Evolutionary conservation across 1,140 invertebrate genomes (phyloP), one percentile per base, ranked within the genome.

Genomic region (Wiebesia pumilae): DNA sequence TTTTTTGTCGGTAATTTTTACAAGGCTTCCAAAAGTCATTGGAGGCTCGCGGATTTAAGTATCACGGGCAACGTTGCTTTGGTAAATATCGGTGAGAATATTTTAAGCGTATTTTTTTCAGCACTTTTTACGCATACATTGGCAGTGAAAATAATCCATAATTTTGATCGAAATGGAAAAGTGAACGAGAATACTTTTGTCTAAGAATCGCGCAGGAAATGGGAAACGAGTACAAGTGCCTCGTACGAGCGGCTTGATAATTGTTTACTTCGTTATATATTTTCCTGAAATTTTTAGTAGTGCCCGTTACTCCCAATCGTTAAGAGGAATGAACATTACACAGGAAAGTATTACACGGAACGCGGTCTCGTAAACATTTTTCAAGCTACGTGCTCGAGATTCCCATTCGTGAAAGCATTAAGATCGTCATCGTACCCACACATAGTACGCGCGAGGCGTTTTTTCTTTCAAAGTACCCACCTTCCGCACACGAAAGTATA

Each of bases 311-410:
- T 19, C 21, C 54, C 51, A 54, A 80, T 80, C 78, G 54, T 80
- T 80, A 80, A 62, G 47, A 80, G 33, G 78, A 80, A 80, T 65
- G 47, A 40, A 38, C 35, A 27, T 62, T 80, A 80, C 54, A 54
- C 27, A 80, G 27, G 54, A 80, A 80, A 80, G 78, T 54, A 58
- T 80, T 54, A 80, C 78, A 58, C 0, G 78, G 78, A 80, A 80
- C 54, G 78, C 80, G 62, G 35, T 43, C 62, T 81, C 80, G 40
- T 81, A 81, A 81, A 81, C 65, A 81, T 40, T 43, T 69, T 69
- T 69, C 65, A 30, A 43, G 40, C 62, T 81, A 81, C 81, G 81
- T 73, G 81, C 65, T 54, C 81, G 65, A 69, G 62, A 69, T 81
- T 62, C 54, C 79, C 51, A 40, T 54, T 58, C 51, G 77, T 54